Percentiles rank a stretch among this genome's conserved stretches.
phyloP scores from a whole-genome alignment of 2,888 invertebrate species.

The Gibbula magus region DNA sequence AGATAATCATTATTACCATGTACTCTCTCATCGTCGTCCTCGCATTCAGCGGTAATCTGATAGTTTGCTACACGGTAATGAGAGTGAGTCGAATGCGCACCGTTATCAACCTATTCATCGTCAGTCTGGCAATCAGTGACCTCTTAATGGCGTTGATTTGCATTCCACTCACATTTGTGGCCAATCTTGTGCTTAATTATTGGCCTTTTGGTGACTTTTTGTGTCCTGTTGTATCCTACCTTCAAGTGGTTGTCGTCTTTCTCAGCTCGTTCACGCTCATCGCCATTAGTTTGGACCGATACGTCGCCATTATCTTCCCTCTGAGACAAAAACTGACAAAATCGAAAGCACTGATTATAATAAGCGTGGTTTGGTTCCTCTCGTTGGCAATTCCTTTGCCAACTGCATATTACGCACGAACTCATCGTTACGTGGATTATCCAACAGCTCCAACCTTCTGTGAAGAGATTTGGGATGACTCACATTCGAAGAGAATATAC shows the following conservation, averaged over 20 bases:
- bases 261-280: slow-evolving; percentile 93
- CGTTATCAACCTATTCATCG: slow-evolving; percentile 85
- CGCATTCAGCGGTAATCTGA: slow-evolving; percentile 76
- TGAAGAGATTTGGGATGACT: slow-evolving; percentile 58
- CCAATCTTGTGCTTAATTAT: slow-evolving; percentile 85
- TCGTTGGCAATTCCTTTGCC: slow-evolving; percentile 88
- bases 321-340: slow-evolving; percentile 87
- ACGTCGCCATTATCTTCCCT: slow-evolving; percentile 92
- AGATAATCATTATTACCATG: slow-evolving; percentile 74
- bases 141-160: slow-evolving; percentile 76
- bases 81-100: slow-evolving; percentile 90
- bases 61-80: slow-evolving; percentile 90
- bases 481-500: slow-evolving; percentile 78
- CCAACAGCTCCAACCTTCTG: slow-evolving; percentile 53
- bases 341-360: slow-evolving; percentile 82
- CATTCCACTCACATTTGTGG: slow-evolving; percentile 80
- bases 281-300: slow-evolving; percentile 92
- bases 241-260: slow-evolving; percentile 79
- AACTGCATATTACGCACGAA: slow-evolving; percentile 84
- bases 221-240: slow-evolving; percentile 89
- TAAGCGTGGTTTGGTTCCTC: slow-evolving; percentile 84
- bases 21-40: slow-evolving; percentile 75
- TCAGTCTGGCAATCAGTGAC: slow-evolving; percentile 75
- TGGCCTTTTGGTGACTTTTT: slow-evolving; percentile 91
- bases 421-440: slow-evolving; percentile 55